A percentile compares a stretch with the other conserved stretches of the same genome.
Evolutionary conservation across 2,888 invertebrate genomes (phyloP).

Genomic region (Hemaris fuciformis): DNA sequence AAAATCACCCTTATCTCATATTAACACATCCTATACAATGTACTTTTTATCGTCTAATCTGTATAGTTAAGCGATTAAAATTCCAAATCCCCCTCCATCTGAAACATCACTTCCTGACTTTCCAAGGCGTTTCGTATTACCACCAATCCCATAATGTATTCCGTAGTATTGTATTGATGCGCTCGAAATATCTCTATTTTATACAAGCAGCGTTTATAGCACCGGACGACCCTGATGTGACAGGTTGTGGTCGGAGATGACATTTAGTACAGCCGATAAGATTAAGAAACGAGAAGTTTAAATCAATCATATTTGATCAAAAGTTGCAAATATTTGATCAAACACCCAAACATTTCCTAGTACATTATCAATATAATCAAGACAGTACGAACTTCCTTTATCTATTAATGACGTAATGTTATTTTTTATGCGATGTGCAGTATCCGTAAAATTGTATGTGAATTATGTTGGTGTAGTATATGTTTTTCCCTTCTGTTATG

Average conservation of each 20-base stretch:
- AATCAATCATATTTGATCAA: too few relatives aligned
- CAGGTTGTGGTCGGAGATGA: not conserved
- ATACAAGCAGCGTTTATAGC: constrained; percentile 45
- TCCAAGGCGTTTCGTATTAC: not conserved
- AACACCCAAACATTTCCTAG: not conserved
- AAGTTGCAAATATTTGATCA: not conserved
- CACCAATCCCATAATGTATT: constrained; percentile 7
- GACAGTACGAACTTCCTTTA: not conserved
- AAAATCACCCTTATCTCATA: not conserved
- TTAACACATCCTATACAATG: not conserved
- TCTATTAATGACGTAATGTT: not conserved
- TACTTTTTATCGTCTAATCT: not conserved
- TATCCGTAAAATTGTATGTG: too few relatives aligned
- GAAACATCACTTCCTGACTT: not conserved
- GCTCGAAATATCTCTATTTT: constrained; percentile 32
- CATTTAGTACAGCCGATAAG: not conserved
- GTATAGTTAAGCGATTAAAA: not conserved
- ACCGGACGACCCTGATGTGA: constrained; percentile 46
- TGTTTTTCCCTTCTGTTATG: too few relatives aligned
- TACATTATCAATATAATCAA: not conserved
- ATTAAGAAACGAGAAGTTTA: too few relatives aligned
- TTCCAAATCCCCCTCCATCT: not conserved
- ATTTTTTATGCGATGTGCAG: too few relatives aligned
- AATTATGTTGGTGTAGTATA: too few relatives aligned
- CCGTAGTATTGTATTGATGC: constrained; percentile 38